Evolutionary conservation across 2,797 vertebrate species (phyloP).

Genomic region (Echeneis naucrates): DNA sequence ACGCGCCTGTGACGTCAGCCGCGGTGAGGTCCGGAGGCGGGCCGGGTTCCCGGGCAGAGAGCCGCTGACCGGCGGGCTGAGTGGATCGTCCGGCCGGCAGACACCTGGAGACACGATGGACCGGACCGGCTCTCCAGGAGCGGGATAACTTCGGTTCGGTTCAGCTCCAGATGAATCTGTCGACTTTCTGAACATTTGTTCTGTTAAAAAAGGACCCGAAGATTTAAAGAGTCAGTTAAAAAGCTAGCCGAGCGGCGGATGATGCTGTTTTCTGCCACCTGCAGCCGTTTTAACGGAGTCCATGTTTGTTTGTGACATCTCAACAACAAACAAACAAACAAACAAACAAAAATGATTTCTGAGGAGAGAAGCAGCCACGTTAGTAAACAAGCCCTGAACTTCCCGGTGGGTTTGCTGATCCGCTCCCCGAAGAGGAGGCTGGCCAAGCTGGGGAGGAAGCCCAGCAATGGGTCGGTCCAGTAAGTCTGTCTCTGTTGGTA

Average conservation of each 20-base stretch:
- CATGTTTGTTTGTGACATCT: constrained; percentile 30
- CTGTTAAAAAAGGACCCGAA: too few relatives aligned
- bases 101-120: too few relatives aligned
- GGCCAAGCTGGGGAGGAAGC: constrained; percentile 83
- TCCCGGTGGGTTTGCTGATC: constrained; percentile 84
- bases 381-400: constrained; percentile 79
- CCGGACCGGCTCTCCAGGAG: too few relatives aligned
- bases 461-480: constrained; percentile 87
- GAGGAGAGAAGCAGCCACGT: constrained; percentile 80
- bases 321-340: too few relatives aligned
- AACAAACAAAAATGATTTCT: constrained; percentile 83
- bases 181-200: too few relatives aligned
- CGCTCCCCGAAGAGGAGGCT: constrained; percentile 85
- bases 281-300: not conserved
- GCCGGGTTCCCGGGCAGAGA: too few relatives aligned
- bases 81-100: too few relatives aligned
- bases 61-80: too few relatives aligned
- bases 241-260: not conserved
- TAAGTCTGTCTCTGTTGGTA: too few relatives aligned
- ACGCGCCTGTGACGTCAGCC: not conserved
- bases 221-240: not conserved
- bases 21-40: too few relatives aligned
- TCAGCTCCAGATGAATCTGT: not conserved
- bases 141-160: too few relatives aligned
- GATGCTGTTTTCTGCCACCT: constrained; percentile 11